Evolutionary conservation across 2,113 vertebrate species (phyloP), one percentile per base, ranked within the genome.

Genomic region (Patagioenas fasciata): DNA sequence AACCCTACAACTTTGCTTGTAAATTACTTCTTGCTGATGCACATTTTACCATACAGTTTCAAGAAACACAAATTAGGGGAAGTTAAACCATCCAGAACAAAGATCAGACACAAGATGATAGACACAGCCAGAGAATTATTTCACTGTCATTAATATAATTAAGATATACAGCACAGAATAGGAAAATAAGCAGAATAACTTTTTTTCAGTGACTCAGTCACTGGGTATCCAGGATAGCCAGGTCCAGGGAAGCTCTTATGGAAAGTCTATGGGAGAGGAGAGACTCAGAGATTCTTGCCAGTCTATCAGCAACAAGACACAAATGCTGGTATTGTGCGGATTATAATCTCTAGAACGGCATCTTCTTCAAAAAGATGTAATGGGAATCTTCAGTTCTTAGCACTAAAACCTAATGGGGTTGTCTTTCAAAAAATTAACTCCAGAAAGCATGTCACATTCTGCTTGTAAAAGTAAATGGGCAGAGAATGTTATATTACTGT

Each of bases 381-480:
- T n/a, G 18, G 25, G 47, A 92, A 81, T 84, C 42, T 75, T 95
- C 34, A 86, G 58, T 91, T 89, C 29, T 44, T 81, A 77, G 48
- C 28, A 85, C 28, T n/a, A n/a, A 21, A 20, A 69, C 34, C 51
- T 56, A 58, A 29, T 47, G 71, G n/a, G 24, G 25, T 91, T 64
- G 24, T 53, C 65, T 88, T 95, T 42, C 0, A 81, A 91, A 95
- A 95, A 90, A 38, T 5, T 74, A 44, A 17, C 51, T 90, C 71
- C 58, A 79, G 90, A 96, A 85, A 71, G 7, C 6, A 5, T 90
- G 71, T 65, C 50, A 88, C 62, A 91, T n/a, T 84, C 8, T 50
- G 4, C 65, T 93, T 93, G 15, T 58, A 89, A 94, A 95, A 94
- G 88, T 70, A 87, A 95, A 85, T n/a, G 44, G 62, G 15, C 32